A percentile compares a stretch with the other conserved stretches of the same genome.
Evolutionary conservation across 92 coral and sea anemone genomes (phyloP).

Genomic region (Blastomussa wellsi): DNA sequence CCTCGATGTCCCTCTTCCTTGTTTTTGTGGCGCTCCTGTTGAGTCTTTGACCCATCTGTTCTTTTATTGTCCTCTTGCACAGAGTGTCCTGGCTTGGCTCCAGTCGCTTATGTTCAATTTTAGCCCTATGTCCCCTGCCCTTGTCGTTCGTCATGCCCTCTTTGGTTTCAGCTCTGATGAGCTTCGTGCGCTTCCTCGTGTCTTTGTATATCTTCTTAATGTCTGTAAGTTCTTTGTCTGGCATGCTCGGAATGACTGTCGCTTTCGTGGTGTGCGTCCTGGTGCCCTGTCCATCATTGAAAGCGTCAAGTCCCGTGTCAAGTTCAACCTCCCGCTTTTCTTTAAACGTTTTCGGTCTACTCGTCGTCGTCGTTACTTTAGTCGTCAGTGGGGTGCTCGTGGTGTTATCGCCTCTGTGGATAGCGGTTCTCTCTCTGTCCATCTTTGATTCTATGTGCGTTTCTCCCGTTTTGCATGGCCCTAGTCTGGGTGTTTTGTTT

Average conservation of each 20-base stretch:
- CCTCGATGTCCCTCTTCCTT: background rate
- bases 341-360: background rate
- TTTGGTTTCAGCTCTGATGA: constrained; percentile 35
- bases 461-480: background rate
- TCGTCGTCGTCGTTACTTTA: background rate
- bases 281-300: background rate
- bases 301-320: background rate
- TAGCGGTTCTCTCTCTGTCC: background rate
- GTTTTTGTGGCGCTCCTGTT: background rate
- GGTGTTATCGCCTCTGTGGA: background rate
- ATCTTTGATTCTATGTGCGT: background rate
- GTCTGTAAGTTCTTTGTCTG: background rate
- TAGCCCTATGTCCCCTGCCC: background rate
- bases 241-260: constrained; percentile 3
- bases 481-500: background rate
- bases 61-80: constrained; percentile 15
- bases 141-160: constrained; percentile 23
- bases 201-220: background rate
- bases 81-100: background rate
- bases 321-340: background rate
- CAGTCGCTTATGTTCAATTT: background rate
- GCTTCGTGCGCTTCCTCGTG: background rate
- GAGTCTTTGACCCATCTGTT: constrained; percentile 1
- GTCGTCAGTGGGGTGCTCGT: constrained; percentile 1
- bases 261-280: background rate